Conservation (phyloP, 2,113 vertebrate genomes). For the Sciurus niger region DNA sequence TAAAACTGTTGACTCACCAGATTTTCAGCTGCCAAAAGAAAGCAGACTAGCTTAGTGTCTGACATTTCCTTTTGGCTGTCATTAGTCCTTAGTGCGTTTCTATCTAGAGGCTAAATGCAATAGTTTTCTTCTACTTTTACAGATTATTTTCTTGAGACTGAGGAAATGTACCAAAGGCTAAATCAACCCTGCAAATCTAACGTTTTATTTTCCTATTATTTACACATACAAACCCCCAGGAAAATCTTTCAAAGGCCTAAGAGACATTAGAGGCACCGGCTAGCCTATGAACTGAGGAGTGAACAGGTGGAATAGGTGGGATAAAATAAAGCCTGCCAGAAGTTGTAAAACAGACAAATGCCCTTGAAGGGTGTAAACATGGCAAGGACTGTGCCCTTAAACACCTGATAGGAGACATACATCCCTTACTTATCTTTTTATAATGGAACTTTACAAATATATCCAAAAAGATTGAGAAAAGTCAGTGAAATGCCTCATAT, state of each 20-base stretch:
- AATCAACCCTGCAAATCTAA: constrained; percentile 23
- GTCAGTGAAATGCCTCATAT: not conserved
- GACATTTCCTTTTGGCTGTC: constrained; percentile 80
- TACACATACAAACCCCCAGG: constrained; percentile 52
- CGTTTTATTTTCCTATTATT: constrained; percentile 30
- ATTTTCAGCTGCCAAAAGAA: constrained; percentile 58
- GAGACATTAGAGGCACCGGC: not conserved
- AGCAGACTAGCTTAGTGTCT: constrained; percentile 63
- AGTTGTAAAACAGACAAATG: not conserved
- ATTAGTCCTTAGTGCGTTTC: constrained; percentile 73
- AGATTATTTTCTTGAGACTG: constrained; percentile 61
- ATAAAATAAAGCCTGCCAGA: constrained; percentile 16
- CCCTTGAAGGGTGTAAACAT: not conserved
- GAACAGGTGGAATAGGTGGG: not conserved
- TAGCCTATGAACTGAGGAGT: not conserved
- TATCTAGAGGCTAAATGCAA: constrained; percentile 61
- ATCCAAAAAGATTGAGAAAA: not conserved
- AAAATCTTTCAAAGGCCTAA: constrained; percentile 22
- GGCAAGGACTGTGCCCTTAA: not conserved
- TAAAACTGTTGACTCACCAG: constrained; percentile 75
- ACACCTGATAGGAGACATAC: not conserved
- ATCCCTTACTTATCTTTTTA: constrained; percentile 14
- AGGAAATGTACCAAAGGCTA: constrained; percentile 68
- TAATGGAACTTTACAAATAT: constrained; percentile 51
- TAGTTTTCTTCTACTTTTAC: constrained; percentile 73